These are phyloP conservation scores for Drosophila vallismaia DNA, from an alignment of 2,888 invertebrate species.

Conservation along the genomic window DNA sequence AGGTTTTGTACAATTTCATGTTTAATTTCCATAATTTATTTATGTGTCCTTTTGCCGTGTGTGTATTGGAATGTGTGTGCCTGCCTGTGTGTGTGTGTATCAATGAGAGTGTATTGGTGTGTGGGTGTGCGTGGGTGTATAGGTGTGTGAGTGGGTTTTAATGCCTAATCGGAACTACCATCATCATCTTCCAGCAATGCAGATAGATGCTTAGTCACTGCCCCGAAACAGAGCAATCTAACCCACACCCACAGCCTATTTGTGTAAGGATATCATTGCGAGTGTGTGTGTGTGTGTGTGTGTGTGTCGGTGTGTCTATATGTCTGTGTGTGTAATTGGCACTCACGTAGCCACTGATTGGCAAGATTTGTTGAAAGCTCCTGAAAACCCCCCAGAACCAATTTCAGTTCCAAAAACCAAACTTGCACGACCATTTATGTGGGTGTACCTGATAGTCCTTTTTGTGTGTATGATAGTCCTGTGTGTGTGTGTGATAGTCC, in stretches of 20 bases:
- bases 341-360: slow-evolving; percentile 62
- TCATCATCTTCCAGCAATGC: slow-evolving; percentile 16
- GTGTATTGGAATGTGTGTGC: slow-evolving; percentile 18
- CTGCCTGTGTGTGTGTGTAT: background rate
- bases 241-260: background rate
- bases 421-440: slow-evolving; percentile 40
- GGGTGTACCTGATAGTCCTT: slow-evolving; percentile 1
- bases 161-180: slow-evolving; percentile 55
- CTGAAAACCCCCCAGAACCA: slow-evolving; percentile 38
- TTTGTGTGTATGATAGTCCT: background rate
- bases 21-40: slow-evolving; percentile 77
- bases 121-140: slow-evolving; percentile 2
- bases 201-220: slow-evolving; percentile 35
- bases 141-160: slow-evolving; percentile 29
- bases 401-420: slow-evolving; percentile 50
- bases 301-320: slow-evolving; percentile 12
- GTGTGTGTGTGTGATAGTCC: background rate
- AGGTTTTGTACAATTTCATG: slow-evolving; percentile 69
- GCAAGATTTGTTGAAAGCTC: slow-evolving; percentile 54
- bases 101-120: slow-evolving; percentile 1
- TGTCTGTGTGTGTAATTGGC: slow-evolving; percentile 50
- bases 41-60: slow-evolving; percentile 47
- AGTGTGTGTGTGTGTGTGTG: slow-evolving; percentile 16
- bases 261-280: background rate
- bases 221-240: background rate